A percentile compares a stretch with the other conserved stretches of the same genome.
Conservation (phyloP, 2,888 invertebrate genomes). For the Drosophila kuntzei region DNA sequence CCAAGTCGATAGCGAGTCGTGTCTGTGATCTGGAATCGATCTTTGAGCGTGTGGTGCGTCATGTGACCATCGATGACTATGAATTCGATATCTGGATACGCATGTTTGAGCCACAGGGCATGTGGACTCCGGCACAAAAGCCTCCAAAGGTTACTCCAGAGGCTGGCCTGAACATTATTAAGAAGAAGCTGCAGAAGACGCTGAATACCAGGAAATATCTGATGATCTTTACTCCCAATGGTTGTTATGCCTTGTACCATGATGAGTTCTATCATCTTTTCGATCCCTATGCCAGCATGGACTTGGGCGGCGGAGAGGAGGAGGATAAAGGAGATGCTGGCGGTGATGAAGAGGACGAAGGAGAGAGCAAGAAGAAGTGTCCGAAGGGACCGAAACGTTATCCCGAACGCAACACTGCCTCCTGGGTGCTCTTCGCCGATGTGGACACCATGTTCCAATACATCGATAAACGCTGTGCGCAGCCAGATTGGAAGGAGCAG, state of each 20-base stretch:
- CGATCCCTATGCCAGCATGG: slow-evolving; percentile 87
- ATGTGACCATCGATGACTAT: slow-evolving; percentile 88
- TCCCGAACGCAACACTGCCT: slow-evolving; percentile 83
- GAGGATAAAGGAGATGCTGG: slow-evolving; percentile 48
- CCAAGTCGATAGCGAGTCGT: slow-evolving; percentile 87
- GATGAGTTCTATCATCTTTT: slow-evolving; percentile 88
- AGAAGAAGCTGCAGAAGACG: slow-evolving; percentile 76
- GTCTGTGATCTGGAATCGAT: slow-evolving; percentile 87
- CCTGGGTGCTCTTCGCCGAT: slow-evolving; percentile 83
- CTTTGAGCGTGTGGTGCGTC: slow-evolving; percentile 88
- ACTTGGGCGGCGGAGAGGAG: slow-evolving; percentile 59
- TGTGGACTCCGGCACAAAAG: slow-evolving; percentile 37
- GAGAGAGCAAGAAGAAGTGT: slow-evolving; percentile 44
- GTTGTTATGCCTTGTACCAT: slow-evolving; percentile 87
- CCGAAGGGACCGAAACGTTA: slow-evolving; percentile 69
- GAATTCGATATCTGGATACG: slow-evolving; percentile 88
- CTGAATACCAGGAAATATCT: slow-evolving; percentile 85
- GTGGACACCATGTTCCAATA: slow-evolving; percentile 76
- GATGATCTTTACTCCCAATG: slow-evolving; percentile 87
- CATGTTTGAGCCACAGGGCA: slow-evolving; percentile 86
- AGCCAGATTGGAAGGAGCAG: slow-evolving; percentile 74
- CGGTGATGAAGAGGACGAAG: slow-evolving; percentile 45
- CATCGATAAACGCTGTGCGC: slow-evolving; percentile 70
- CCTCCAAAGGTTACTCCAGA: slow-evolving; percentile 19
- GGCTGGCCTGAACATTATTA: slow-evolving; percentile 44